A percentile compares a stretch with the other conserved stretches of the same genome.
Evolutionary conservation across 2,888 invertebrate species (phyloP).

Genomic region (Octodonta nipae): DNA sequence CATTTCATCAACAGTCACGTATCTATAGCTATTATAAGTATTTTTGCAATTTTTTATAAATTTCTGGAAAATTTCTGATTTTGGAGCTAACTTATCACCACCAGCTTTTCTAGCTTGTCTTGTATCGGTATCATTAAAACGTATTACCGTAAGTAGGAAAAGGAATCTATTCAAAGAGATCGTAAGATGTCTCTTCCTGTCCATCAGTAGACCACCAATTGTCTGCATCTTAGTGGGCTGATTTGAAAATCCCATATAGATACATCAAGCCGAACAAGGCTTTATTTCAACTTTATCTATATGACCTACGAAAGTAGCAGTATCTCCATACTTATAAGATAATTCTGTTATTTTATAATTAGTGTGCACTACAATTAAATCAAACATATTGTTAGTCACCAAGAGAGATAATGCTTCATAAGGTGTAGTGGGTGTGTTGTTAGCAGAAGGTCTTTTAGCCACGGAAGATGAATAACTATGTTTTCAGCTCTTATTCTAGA

Average conservation of each 20-base stretch:
- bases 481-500: constrained; percentile 4
- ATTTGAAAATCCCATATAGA: constrained; percentile 9
- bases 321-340: constrained; percentile 3
- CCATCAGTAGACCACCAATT: constrained; percentile 7
- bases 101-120: constrained; percentile 8
- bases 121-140: constrained; percentile 10
- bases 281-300: constrained; percentile 6
- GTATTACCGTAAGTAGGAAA: constrained; percentile 6
- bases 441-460: neutral
- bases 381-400: too few relatives aligned
- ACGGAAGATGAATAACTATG: constrained; percentile 2
- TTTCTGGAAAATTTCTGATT: constrained; percentile 7
- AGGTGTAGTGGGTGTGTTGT: too few relatives aligned
- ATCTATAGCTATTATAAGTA: constrained; percentile 10
- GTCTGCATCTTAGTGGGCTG: constrained; percentile 9
- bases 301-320: constrained; percentile 4
- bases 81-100: constrained; percentile 8
- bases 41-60: constrained; percentile 8
- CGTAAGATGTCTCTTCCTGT: constrained; percentile 8
- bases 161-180: constrained; percentile 9
- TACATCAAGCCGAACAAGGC: constrained; percentile 7
- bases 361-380: neutral
- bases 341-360: neutral
- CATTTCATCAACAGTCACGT: too few relatives aligned
- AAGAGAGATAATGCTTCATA: too few relatives aligned